Evolutionary conservation across 2,888 invertebrate genomes (phyloP), one percentile per base, ranked within the genome.

Genomic region (Latrodectus hesperus): DNA sequence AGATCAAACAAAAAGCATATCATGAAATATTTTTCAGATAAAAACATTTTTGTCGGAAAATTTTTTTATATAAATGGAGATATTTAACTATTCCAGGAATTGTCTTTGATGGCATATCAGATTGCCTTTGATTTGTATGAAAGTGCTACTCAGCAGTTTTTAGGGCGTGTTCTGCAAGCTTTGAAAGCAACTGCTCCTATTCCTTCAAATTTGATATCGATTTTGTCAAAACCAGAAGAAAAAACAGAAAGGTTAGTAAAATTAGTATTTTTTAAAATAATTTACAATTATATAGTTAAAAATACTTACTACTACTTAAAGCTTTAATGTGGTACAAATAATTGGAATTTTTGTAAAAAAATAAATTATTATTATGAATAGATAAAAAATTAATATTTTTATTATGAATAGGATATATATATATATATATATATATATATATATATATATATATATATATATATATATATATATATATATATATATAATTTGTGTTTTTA

Each of bases 111-210:
- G 97, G 98, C 98, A 0, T 99, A 98, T 93, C 99, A 99, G 93
- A 98, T 99, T 91, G 98, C 96, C 0, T 99, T 99, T 93, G 99
- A 99, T 94, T 94, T 99, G 90, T 99, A 99, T 92, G 99, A 99
- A 92, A 98, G 98, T 68, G 99, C 99, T 0, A 99, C 99, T 2
- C 99, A 99, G 93, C 98, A 99, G 92, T 99, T 99, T 92, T 94
- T 99, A 77, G 96, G 96, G 12, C 94, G 96, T 90, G 96, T 98
- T 12, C 93, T 97, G 89, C 95, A 96, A 92, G 96, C 96, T 22
- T 93, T 98, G 10, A 94, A 96, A 91, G 95, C 95, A 74, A 96
- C 96, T 17, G 96, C 96, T 38, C 97, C 96, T 0, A 95, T 96
- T 89, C 96, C 96, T 9, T 88, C 90, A 9, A 85, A 89, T 12